Evolutionary conservation across 2,888 invertebrate species (phyloP).

Genomic region (Epinotia demarniana): DNA sequence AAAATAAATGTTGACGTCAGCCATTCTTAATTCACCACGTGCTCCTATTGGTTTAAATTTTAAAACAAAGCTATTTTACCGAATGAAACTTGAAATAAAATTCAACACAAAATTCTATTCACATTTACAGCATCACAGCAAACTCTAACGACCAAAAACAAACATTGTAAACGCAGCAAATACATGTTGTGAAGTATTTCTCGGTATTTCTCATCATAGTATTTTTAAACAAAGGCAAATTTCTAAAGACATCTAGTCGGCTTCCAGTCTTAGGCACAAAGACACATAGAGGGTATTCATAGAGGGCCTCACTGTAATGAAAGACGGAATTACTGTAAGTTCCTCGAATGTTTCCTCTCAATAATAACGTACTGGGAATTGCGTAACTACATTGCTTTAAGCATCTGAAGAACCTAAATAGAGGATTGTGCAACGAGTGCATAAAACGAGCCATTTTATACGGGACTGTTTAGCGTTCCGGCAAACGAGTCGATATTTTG

Average conservation of each 20-base stretch:
- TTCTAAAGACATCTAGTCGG: conserved; percentile 27
- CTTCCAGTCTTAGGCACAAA: conserved; percentile 26
- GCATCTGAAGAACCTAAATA: neutral
- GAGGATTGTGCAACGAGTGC: neutral
- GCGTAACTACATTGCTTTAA: neutral
- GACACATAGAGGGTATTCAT: conserved; percentile 12
- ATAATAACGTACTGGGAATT: conserved; percentile 19
- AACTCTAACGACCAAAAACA: neutral
- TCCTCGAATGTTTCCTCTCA: neutral
- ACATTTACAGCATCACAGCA: neutral
- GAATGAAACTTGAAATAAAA: too few relatives aligned
- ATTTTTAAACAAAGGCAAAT: conserved; percentile 28
- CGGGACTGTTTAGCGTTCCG: neutral
- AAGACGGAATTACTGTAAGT: conserved; percentile 24
- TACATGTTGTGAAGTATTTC: neutral
- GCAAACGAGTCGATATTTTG: neutral
- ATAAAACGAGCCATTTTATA: neutral
- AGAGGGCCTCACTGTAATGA: conserved; percentile 18
- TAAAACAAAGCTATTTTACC: too few relatives aligned
- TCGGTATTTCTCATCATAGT: conserved; percentile 10
- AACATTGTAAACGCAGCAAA: neutral
- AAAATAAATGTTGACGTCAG: neutral
- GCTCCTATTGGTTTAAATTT: too few relatives aligned
- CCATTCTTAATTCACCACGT: too few relatives aligned
- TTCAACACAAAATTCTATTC: neutral